Percentiles rank a stretch among this genome's conserved stretches.
These are phyloP conservation scores for Aphrocallistes beatrix DNA, from an alignment of 37 sponge, comb jelly and placozoan genomes.

Conservation along the genomic window DNA sequence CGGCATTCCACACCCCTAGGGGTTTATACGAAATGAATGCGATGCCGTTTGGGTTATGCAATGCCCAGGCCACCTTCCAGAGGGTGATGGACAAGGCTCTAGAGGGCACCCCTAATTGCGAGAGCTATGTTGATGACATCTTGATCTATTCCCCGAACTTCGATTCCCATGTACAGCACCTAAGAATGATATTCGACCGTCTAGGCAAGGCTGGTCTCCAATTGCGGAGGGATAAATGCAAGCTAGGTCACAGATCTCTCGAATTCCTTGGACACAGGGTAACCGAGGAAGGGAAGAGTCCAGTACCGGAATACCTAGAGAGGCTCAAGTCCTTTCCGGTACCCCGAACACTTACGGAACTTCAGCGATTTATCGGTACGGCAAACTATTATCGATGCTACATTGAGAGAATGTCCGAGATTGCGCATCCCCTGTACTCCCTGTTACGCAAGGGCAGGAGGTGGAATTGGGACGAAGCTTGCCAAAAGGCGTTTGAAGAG, in stretches of 20 bases:
- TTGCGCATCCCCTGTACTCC: too few relatives aligned
- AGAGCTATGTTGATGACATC: too few relatives aligned
- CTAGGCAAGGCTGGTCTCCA: constrained; percentile 1
- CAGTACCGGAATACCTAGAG: neutral
- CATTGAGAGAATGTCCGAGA: constrained; percentile 10
- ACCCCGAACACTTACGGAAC: neutral
- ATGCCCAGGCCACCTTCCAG: too few relatives aligned
- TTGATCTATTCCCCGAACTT: neutral
- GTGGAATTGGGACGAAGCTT: neutral
- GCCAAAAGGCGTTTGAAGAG: constrained; percentile 27
- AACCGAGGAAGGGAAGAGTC: neutral
- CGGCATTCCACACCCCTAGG: too few relatives aligned
- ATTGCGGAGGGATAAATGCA: constrained; percentile 18
- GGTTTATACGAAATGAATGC: too few relatives aligned
- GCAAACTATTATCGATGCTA: constrained; percentile 25
- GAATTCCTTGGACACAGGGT: constrained; percentile 23
- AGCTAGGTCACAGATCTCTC: too few relatives aligned
- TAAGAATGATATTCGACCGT: neutral
- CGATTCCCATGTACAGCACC: neutral
- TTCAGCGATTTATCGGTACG: too few relatives aligned
- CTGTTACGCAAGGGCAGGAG: constrained; percentile 18
- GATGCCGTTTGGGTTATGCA: too few relatives aligned
- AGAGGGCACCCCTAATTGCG: too few relatives aligned
- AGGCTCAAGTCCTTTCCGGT: too few relatives aligned
- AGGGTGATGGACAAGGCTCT: too few relatives aligned